Evolutionary conservation across 2,113 vertebrate genomes (phyloP).

Genomic region (Promerops cafer): DNA sequence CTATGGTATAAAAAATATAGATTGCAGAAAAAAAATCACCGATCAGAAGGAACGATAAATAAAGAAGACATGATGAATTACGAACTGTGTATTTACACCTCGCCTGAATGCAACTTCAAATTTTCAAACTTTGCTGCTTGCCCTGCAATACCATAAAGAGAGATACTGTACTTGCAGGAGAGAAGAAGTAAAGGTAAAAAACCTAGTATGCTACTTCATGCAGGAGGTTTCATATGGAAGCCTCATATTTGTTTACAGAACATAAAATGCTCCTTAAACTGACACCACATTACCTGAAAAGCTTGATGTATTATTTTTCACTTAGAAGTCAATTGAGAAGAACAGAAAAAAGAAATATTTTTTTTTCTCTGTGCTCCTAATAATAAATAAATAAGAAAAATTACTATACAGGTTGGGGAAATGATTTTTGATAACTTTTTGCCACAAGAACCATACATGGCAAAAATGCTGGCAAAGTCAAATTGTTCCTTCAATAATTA

Average conservation of each 20-base stretch:
- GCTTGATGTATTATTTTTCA: constrained; percentile 35
- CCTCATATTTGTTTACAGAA: constrained; percentile 26
- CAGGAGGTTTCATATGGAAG: background rate
- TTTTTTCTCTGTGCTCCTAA: constrained; percentile 6
- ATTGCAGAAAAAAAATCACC: background rate
- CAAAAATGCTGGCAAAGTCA: background rate
- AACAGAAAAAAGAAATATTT: constrained; percentile 25
- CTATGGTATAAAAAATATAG: background rate
- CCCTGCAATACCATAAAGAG: background rate
- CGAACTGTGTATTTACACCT: background rate
- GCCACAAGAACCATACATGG: background rate
- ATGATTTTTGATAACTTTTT: background rate
- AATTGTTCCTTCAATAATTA: background rate
- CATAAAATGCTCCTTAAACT: constrained; percentile 27
- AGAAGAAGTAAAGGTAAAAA: background rate
- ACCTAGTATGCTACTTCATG: background rate
- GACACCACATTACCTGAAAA: constrained; percentile 11
- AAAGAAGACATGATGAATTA: background rate
- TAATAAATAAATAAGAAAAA: constrained; percentile 30
- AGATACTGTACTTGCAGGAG: background rate
- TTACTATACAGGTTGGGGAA: background rate
- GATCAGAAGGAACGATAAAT: background rate
- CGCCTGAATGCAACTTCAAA: background rate
- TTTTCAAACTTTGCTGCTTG: background rate
- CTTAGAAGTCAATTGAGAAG: background rate